Conservation (phyloP, 2,797 vertebrate species). For the Cryptoprocta ferox region DNA sequence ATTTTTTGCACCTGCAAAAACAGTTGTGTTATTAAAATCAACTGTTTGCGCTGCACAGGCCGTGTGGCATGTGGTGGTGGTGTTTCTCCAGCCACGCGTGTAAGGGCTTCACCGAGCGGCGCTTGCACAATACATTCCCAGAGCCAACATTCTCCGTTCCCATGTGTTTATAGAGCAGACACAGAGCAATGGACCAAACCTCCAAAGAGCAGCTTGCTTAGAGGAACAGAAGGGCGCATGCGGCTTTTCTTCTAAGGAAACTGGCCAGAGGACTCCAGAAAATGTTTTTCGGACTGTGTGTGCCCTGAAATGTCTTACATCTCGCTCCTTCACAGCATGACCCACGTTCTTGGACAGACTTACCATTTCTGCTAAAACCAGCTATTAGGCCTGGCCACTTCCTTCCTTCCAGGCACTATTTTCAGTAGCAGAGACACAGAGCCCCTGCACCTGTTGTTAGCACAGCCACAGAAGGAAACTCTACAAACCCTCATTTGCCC, state of each 20-base stretch:
- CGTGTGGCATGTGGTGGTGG: background rate
- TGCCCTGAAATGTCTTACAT: background rate
- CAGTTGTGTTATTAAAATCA: background rate
- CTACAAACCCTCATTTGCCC: background rate
- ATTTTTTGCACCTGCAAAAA: slow-evolving; percentile 57
- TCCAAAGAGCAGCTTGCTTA: slow-evolving; percentile 5
- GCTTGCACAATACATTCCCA: background rate
- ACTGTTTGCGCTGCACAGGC: background rate
- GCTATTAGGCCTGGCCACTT: slow-evolving; percentile 72
- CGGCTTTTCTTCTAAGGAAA: background rate
- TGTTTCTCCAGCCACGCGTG: background rate
- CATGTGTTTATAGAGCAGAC: slow-evolving; percentile 11
- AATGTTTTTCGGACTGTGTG: accelerated
- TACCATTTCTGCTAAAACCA: slow-evolving; percentile 25
- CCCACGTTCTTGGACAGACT: slow-evolving; percentile 54
- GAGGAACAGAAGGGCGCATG: background rate
- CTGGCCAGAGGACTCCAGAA: background rate
- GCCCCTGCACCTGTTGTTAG: slow-evolving; percentile 78
- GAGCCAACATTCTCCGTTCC: background rate
- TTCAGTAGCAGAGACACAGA: slow-evolving; percentile 73
- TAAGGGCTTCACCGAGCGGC: background rate
- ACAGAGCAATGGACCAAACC: background rate
- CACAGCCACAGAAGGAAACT: slow-evolving; percentile 46
- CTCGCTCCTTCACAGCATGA: background rate
- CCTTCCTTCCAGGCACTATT: slow-evolving; percentile 81